Base-by-base conservation (phyloP, 2,888 invertebrate species). In the Eurytoma adleriae region DNA sequence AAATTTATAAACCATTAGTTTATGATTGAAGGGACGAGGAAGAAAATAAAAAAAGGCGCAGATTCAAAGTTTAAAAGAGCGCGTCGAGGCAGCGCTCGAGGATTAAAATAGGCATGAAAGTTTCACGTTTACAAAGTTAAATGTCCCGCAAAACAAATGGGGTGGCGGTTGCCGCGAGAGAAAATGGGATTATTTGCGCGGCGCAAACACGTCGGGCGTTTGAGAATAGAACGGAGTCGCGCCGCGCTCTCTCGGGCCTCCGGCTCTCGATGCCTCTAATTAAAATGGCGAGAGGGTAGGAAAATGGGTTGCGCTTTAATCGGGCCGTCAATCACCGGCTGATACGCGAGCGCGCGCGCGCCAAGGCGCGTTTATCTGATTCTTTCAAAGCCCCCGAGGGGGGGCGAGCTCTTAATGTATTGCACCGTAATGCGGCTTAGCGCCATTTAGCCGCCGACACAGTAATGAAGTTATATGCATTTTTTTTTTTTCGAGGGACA, bases 221-320 rank as follows among this genome's bases (percentile, higher is more conserved):
- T 5, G 16, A 54, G 54, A 54, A 14, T 54, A 54, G 54, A 54
- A n/a, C 54, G 27, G 27, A 24, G 13, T 59, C 20, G 24, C 20
- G 3, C n/a, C 20, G 3, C n/a, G n/a, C 18, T 68, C 18, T 16
- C 27, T 48, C 18, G 16, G n/a, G 12, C 50, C 3, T 24, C 52
- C 18, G 57, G 10, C 57, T 57, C 57, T 57, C 57, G 66, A 52
- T 67, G 66, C 50, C 50, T 67, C 52, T 24, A 20, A 67, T 67
- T 20, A 50, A 40, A 56, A 40, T 40, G 10, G 10, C 40, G 7
- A 12, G 56, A 57, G 18, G 57, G 24, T 14, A 40, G 40, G 40
- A 70, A 70, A 70, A 70, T 70, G 30, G 70, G 70, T 70, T 70
- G 57, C 70, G 57, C 56, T 57, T 59, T 71, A 71, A 71, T 71